These are phyloP conservation scores for Drosophila guanche DNA, from an alignment of 1,140 invertebrate genomes.

Conservation along the genomic window DNA sequence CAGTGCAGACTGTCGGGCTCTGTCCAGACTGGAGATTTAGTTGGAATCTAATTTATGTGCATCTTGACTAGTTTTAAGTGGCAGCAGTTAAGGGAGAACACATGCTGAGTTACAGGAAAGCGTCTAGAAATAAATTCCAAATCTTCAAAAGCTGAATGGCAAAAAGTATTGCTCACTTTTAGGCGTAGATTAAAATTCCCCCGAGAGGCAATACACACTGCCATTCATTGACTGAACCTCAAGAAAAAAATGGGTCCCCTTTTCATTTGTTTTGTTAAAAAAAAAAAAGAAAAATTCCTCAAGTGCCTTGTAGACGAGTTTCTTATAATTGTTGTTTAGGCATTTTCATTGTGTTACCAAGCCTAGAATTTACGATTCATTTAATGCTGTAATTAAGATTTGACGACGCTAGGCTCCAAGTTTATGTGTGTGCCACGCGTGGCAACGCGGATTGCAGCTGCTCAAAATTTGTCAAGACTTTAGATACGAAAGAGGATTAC, in stretches of 20 bases:
- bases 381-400: slow-evolving; percentile 62
- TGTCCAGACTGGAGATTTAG: slow-evolving; percentile 13
- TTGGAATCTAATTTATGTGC: slow-evolving; percentile 51
- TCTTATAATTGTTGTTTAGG: slow-evolving; percentile 45
- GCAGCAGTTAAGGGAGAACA: slow-evolving; percentile 47
- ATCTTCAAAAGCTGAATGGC: slow-evolving; percentile 22
- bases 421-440: slow-evolving; percentile 57
- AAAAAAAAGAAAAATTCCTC: slow-evolving; percentile 2
- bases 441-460: slow-evolving; percentile 38
- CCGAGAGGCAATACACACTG: neutral
- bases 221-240: too few species aligned
- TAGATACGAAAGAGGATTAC: too few species aligned
- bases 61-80: slow-evolving; percentile 53
- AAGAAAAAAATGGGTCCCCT: slow-evolving; percentile 1
- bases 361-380: slow-evolving; percentile 33
- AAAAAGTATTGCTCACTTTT: slow-evolving; percentile 42
- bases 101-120: slow-evolving; percentile 42
- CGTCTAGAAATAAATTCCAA: slow-evolving; percentile 46
- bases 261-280: slow-evolving; percentile 54
- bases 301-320: slow-evolving; percentile 30
- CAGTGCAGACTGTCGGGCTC: slow-evolving; percentile 35
- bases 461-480: slow-evolving; percentile 40
- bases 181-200: slow-evolving; percentile 60
- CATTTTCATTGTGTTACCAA: slow-evolving; percentile 39
- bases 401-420: slow-evolving; percentile 26